phyloP scores from a whole-genome alignment of 2,113 vertebrate species.

The Mystacornis crossleyi region DNA sequence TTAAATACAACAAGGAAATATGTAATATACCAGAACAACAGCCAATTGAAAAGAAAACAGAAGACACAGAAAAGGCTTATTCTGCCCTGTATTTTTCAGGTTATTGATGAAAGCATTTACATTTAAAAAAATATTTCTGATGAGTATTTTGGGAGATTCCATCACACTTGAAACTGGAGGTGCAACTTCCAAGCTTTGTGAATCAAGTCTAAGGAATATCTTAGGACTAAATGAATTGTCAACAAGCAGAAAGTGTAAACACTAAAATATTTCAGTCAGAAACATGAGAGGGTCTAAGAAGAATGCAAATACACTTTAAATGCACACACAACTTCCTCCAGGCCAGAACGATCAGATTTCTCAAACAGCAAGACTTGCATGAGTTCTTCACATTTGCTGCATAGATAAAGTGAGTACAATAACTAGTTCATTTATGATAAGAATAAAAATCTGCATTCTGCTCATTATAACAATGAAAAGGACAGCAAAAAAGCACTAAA shows the following conservation, averaged over 20 bases:
- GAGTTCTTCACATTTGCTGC: background rate
- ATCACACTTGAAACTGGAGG: background rate
- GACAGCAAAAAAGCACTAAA: background rate
- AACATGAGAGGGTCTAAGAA: background rate
- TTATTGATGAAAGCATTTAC: background rate
- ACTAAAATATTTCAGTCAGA: background rate
- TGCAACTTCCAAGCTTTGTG: background rate
- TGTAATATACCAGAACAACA: accelerated
- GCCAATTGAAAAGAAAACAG: background rate
- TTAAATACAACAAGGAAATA: background rate
- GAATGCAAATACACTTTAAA: background rate
- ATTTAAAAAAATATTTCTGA: background rate
- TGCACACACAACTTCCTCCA: background rate
- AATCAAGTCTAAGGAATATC: background rate
- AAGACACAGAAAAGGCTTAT: background rate
- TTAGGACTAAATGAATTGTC: background rate
- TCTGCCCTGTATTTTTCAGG: background rate
- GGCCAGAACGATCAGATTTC: background rate
- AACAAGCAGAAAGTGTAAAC: background rate
- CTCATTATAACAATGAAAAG: background rate
- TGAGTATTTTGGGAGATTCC: background rate
- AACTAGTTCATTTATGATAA: background rate
- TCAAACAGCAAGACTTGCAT: background rate
- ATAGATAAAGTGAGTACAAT: background rate
- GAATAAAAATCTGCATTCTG: background rate